A percentile compares a stretch with the other conserved stretches of the same genome.
phyloP scores from a whole-genome alignment of 30 jellyfish, hydroid and myxozoan genomes.

The Hydractinia symbiolongicarpus region DNA sequence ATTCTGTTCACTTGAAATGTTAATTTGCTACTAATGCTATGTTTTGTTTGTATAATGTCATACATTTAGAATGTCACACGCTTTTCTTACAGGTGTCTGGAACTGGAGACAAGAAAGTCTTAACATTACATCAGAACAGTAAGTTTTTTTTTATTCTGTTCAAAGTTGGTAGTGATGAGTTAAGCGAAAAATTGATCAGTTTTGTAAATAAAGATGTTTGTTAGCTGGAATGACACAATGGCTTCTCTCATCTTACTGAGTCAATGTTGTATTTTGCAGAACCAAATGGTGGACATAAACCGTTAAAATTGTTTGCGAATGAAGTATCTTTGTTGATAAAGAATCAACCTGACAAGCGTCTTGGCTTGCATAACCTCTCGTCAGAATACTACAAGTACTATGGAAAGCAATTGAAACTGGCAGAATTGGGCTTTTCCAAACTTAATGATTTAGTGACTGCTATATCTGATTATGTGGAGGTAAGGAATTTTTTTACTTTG shows the following conservation, averaged over 20 bases:
- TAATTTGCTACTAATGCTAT: too few species aligned
- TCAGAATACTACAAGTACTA: constrained; percentile 17
- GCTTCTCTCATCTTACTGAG: too few species aligned
- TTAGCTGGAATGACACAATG: too few species aligned
- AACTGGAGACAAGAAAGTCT: constrained; percentile 15
- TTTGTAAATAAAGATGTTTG: too few species aligned
- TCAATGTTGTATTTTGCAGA: neutral
- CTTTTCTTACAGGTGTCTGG: constrained; percentile 14
- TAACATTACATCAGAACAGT: too few species aligned
- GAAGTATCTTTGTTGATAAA: constrained; percentile 5
- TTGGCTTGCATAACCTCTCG: constrained; percentile 1
- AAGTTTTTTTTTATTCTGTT: neutral
- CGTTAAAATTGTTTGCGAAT: neutral
- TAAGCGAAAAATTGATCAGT: neutral
- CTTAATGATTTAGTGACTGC: constrained; percentile 15
- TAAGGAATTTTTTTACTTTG: neutral
- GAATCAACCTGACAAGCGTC: constrained; percentile 10
- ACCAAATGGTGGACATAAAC: neutral
- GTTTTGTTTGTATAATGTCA: too few species aligned
- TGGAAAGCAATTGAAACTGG: constrained; percentile 15
- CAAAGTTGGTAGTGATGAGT: neutral
- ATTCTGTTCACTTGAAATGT: too few species aligned
- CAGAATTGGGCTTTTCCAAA: constrained; percentile 10
- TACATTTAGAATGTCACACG: too few species aligned
- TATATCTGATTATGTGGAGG: constrained; percentile 23